phyloP scores from a whole-genome alignment of 2,888 invertebrate species.

The Ectropis crepuscularia region DNA sequence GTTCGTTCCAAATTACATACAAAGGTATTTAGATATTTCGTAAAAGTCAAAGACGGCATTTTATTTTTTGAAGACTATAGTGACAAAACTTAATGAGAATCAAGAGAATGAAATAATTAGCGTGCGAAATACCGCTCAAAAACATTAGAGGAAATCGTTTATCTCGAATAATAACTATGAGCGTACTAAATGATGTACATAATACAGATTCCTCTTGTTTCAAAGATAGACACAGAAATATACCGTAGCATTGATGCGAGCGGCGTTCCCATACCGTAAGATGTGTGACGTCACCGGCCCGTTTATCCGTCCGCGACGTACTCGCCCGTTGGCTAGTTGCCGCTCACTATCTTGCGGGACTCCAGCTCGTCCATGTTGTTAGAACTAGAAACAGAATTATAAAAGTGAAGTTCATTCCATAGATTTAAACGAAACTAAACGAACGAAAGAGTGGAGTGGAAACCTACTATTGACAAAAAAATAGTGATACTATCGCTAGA shows the following conservation, averaged over 20 bases:
- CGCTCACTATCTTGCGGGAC: slow-evolving; percentile 80
- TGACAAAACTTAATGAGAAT: too few species aligned
- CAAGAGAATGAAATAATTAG: not conserved
- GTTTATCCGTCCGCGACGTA: slow-evolving; percentile 20
- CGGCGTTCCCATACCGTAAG: slow-evolving; percentile 7
- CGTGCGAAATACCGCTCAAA: not conserved
- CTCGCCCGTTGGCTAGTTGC: slow-evolving; percentile 65
- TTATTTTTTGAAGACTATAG: too few species aligned
- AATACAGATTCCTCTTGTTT: not conserved
- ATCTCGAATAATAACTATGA: not conserved
- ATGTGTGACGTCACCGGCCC: slow-evolving; percentile 45
- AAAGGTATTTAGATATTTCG: too few species aligned
- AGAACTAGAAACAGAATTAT: slow-evolving; percentile 57
- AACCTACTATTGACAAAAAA: too few species aligned
- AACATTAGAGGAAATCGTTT: not conserved
- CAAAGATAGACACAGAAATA: slow-evolving; percentile 1
- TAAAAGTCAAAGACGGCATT: too few species aligned
- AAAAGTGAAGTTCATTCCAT: not conserved
- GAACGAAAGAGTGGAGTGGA: not conserved
- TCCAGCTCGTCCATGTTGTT: slow-evolving; percentile 82
- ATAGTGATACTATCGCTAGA: too few species aligned
- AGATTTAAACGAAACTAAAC: not conserved
- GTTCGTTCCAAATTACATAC: too few species aligned
- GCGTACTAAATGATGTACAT: not conserved
- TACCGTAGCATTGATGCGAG: slow-evolving; percentile 32